Percentiles rank a stretch among this genome's conserved stretches.
phyloP scores from a whole-genome alignment of 2,113 vertebrate species.

The Brachyhypopomus gauderio region DNA sequence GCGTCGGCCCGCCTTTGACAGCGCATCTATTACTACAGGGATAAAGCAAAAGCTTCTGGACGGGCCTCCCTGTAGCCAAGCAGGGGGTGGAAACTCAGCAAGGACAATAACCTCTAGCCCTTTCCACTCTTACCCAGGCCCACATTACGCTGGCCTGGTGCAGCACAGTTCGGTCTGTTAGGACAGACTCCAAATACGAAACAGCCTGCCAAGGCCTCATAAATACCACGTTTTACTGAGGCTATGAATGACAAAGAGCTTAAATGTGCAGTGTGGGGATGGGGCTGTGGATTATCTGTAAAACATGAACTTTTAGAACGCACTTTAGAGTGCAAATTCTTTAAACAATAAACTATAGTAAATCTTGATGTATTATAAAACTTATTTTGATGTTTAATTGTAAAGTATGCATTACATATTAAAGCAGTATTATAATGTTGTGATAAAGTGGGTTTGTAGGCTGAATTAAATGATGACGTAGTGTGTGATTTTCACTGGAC shows the following conservation, averaged over 20 bases:
- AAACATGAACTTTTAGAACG: not conserved
- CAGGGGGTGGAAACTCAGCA: conserved; percentile 11
- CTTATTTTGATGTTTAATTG: no score
- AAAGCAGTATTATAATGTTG: no score
- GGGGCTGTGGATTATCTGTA: not conserved
- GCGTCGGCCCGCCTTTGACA: conserved; percentile 16
- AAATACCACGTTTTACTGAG: not conserved
- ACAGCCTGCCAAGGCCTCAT: no score
- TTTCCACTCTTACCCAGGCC: conserved; percentile 22
- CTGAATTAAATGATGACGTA: not conserved
- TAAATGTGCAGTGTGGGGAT: not conserved
- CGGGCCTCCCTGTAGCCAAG: conserved; percentile 22
- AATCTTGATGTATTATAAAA: not conserved
- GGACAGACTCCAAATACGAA: conserved; percentile 9
- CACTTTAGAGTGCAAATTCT: not conserved
- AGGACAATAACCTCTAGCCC: conserved; percentile 46
- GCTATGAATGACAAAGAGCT: not conserved
- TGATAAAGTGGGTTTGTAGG: not conserved
- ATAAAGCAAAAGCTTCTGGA: conserved; percentile 29
- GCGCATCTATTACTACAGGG: conserved; percentile 22
- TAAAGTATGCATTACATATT: not conserved
- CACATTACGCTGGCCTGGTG: not conserved
- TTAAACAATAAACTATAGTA: not conserved
- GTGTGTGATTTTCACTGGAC: no score
- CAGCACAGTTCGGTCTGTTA: not conserved